phyloP scores from a whole-genome alignment of 1,140 invertebrate species.

The Sitophilus oryzae region DNA sequence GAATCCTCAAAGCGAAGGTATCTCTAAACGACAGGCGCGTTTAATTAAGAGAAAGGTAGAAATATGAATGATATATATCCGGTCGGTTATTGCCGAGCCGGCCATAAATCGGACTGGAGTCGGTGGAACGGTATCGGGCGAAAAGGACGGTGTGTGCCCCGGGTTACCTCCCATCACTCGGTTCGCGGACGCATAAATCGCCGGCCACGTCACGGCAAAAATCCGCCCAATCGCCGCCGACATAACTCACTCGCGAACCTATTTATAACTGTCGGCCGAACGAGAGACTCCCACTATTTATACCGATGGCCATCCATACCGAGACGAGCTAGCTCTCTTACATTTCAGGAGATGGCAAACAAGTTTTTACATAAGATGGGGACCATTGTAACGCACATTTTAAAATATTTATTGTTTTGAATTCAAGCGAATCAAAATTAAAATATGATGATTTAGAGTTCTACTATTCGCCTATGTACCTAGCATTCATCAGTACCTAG shows the following conservation, averaged over 20 bases:
- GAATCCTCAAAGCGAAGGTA: too few species aligned
- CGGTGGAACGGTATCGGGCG: too few species aligned
- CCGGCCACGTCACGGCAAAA: slow-evolving; percentile 9
- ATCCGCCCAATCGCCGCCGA: slow-evolving; percentile 16
- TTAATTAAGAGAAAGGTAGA: neutral
- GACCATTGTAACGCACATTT: too few species aligned
- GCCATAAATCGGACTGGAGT: neutral
- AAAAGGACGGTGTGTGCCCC: slow-evolving; percentile 1
- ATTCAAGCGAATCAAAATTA: too few species aligned
- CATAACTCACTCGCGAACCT: slow-evolving; percentile 17
- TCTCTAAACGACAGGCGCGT: neutral
- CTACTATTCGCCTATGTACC: too few species aligned
- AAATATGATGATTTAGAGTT: too few species aligned
- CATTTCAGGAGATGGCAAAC: too few species aligned
- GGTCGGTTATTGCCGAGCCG: neutral
- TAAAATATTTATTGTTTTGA: too few species aligned
- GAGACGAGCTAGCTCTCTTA: too few species aligned
- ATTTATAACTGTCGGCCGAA: slow-evolving; percentile 16
- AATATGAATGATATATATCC: neutral
- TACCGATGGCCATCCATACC: slow-evolving; percentile 12
- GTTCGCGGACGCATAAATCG: slow-evolving; percentile 21
- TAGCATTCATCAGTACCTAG: too few species aligned
- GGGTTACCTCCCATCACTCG: slow-evolving; percentile 20
- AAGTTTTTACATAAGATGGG: too few species aligned
- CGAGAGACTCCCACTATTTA: slow-evolving; percentile 24